Evolutionary conservation across 37 sponge, comb jelly and placozoan species (phyloP), one percentile per base, ranked within the genome.

Genomic region (Eunapius fragilis): DNA sequence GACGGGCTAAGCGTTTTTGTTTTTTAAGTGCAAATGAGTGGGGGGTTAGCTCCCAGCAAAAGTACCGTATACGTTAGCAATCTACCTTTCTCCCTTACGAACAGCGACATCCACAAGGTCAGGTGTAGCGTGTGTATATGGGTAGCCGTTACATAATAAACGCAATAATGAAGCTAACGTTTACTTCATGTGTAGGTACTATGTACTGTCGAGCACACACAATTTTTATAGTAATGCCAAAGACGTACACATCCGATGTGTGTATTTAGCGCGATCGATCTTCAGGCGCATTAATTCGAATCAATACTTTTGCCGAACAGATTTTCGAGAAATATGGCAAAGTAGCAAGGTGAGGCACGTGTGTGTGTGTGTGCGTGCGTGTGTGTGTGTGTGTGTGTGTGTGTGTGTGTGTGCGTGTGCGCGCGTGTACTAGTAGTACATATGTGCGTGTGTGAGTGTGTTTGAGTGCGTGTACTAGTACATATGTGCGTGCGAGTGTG

Each of bases 21-120:
- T 19, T 24, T 23, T 25, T 10, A 12, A 6, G 7, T 25, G 10
- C 34, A 50, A 4, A 35, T 96, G 97, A 98, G 98, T 86, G 94
- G 94, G n/a, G 98, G 96, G 25, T 67, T 98, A 37, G 96, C 94
- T 32, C 98, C 98, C 0, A 98, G 98, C 73, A 98, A 92, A 78
- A 95, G 92, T 32, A 98, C 98, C 25, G 92, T 98, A 25, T 98
- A 95, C 72, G 93, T 92, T 6, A 70, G 95, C 27, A 98, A 98
- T 34, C 87, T 98, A 5, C 96, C 98, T 0, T 98, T 92, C 82
- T 87, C 82, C 13, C 81, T 98, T 7, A 98, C 98, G 33, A 98
- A 98, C 81, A 98, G 87, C 71, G 98, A 98, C 78, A 45, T 98
- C 71, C 92, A 93, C 80, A 87, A 98, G 91, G 98, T 98, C 67